Base-by-base conservation (phyloP, 2,113 vertebrate genomes). In the Tor tambroides region DNA sequence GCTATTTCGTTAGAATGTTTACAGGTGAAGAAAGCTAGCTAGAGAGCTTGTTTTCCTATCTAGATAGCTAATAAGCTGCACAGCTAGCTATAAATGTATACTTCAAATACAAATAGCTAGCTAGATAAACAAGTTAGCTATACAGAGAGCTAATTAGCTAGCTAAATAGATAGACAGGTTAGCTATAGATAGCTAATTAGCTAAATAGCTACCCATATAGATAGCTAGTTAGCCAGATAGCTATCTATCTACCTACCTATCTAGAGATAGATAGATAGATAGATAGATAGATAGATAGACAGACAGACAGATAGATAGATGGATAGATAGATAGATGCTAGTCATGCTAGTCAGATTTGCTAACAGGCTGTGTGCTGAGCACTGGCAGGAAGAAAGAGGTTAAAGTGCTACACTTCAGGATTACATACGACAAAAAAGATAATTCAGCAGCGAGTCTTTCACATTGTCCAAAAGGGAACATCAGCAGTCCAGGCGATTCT, bases 371-470 rank as follows among this genome's bases (percentile, higher is more conserved):
- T 85, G 87, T 56, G 86, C 49, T 61, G 79, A 87, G 63, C 26
- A 79, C 30, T 65, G 74, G 61, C 17, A 75, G 81, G 78, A 89
- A 89, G 86, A 91, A 89, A 88, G 88, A 91, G 74, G 77, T 76
- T 91, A 85, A 90, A 89, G 91, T 89, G 93, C 91, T 89, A 90
- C 74, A 23, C 89, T 85, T 90, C 83, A 90, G 79, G 71, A 91
- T 90, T 88, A 90, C 82, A 90, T 86, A 91, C 83, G 89, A 89
- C 85, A 61, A 84, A 85, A 80, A 51, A 59, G 85, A 56, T 78
- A 82, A 78, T 67, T 81, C 30, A 80, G 59, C 63, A 83, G 69
- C 85, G 56, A 87, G 87, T 76, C 80, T 87, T 85, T 86, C 67
- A 46, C 8, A 56, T 67, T 49, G 84, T 88, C 63, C 84, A 23